A percentile compares a stretch with the other conserved stretches of the same genome.
These are phyloP conservation scores for Ibidorhyncha struthersii DNA, from an alignment of 2,113 vertebrate genomes.

Conservation along the genomic window DNA sequence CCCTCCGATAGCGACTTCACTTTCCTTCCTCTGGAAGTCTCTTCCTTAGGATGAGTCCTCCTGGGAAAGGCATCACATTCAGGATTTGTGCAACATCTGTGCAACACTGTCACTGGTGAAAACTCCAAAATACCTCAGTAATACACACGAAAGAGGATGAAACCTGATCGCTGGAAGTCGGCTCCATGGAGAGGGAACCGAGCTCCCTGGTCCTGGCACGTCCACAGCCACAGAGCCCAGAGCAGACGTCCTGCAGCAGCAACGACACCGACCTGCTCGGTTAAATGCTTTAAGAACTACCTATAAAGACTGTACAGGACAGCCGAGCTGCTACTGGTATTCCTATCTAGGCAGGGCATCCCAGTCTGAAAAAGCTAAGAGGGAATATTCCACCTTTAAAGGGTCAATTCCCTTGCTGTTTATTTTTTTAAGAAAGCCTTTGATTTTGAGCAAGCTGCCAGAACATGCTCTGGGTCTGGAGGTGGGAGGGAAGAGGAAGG, in stretches of 20 bases:
- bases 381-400: conserved; percentile 7
- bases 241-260: not conserved
- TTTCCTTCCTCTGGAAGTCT: not conserved
- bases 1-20: not conserved
- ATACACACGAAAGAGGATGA: rapidly evolving
- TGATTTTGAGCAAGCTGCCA: conserved; percentile 1
- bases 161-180: not conserved
- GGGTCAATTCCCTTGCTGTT: not conserved
- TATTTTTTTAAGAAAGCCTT: not conserved
- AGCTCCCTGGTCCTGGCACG: not conserved
- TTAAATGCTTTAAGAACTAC: rapidly evolving
- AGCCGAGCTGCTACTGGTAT: not conserved
- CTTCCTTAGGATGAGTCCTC: not conserved
- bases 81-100: not conserved
- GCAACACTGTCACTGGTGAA: not conserved
- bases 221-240: not conserved
- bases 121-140: not conserved
- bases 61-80: not conserved
- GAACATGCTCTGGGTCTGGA: not conserved
- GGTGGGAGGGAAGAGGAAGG: conserved; percentile 27
- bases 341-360: not conserved
- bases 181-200: not conserved
- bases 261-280: rapidly evolving
- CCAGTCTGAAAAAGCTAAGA: not conserved
- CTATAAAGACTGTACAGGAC: not conserved